Percentiles rank a stretch among this genome's conserved stretches.
Evolutionary conservation across 2,113 vertebrate species (phyloP).

Genomic region (Syngnathus scovelli): DNA sequence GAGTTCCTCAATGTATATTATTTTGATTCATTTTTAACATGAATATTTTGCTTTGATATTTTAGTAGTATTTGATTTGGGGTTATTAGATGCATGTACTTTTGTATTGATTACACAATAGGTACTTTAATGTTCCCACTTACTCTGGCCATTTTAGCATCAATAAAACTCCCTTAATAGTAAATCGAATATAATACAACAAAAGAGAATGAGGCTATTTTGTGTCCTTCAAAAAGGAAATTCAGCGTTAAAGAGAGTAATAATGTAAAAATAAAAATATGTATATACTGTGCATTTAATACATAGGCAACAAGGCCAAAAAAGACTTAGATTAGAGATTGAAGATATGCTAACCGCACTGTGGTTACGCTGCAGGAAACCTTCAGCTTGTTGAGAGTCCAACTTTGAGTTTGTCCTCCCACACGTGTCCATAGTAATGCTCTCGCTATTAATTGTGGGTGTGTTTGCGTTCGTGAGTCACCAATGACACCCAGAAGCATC

Average conservation of each 20-base stretch:
- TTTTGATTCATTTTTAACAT: conserved; percentile 7
- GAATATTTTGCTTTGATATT: background rate
- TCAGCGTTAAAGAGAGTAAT: background rate
- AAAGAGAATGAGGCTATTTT: background rate
- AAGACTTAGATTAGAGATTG: background rate
- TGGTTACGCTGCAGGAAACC: background rate
- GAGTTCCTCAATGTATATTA: background rate
- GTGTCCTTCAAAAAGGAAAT: background rate
- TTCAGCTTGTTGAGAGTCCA: conserved; percentile 10
- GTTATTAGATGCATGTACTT: background rate
- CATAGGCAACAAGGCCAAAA: background rate
- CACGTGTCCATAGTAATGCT: conserved; percentile 26
- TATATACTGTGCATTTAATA: background rate
- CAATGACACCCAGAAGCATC: conserved; percentile 4
- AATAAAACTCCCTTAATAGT: background rate
- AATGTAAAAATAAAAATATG: background rate
- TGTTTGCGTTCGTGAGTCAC: conserved; percentile 54
- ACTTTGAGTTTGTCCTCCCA: conserved; percentile 29
- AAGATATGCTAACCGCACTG: background rate
- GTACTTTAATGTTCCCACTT: conserved; percentile 14
- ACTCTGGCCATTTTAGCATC: background rate
- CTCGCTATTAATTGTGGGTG: conserved; percentile 46
- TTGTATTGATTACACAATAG: background rate
- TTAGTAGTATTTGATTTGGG: background rate
- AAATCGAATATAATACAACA: background rate